Percentiles rank a stretch among this genome's conserved stretches.
Evolutionary conservation across 2,797 vertebrate species (phyloP).

Genomic region (Okamejei kenojei): DNA sequence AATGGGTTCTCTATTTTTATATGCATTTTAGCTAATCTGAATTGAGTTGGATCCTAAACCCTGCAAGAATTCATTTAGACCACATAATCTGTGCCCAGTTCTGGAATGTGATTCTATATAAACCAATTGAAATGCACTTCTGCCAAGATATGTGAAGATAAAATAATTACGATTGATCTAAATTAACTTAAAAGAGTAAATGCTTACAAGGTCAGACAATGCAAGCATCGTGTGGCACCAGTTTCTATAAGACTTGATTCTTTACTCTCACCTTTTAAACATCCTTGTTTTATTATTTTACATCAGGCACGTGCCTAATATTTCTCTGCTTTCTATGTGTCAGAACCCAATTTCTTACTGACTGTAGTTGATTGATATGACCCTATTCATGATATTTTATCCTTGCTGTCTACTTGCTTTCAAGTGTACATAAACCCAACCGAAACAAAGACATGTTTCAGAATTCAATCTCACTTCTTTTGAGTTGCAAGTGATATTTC

Average conservation of each 20-base stretch:
- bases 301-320: constrained; percentile 42
- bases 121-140: constrained; percentile 6
- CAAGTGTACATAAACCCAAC: neutral
- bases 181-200: neutral
- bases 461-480: constrained; percentile 40
- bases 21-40: neutral
- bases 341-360: constrained; percentile 1
- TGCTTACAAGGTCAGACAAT: constrained; percentile 20
- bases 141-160: neutral
- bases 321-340: constrained; percentile 42
- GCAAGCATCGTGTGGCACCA: neutral
- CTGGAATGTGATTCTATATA: neutral
- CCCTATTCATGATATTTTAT: constrained; percentile 16
- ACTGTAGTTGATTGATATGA: neutral
- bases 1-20: neutral
- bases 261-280: constrained; percentile 46
- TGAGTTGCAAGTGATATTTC: constrained; percentile 47
- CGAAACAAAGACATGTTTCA: neutral
- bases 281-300: constrained; percentile 31
- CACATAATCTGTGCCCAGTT: neutral
- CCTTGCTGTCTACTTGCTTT: constrained; percentile 13
- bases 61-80: neutral
- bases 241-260: constrained; percentile 53
- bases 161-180: constrained; percentile 26
- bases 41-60: neutral